Base-by-base conservation (phyloP, 2,797 vertebrate species). In the Arrhamphus sclerolepis region DNA sequence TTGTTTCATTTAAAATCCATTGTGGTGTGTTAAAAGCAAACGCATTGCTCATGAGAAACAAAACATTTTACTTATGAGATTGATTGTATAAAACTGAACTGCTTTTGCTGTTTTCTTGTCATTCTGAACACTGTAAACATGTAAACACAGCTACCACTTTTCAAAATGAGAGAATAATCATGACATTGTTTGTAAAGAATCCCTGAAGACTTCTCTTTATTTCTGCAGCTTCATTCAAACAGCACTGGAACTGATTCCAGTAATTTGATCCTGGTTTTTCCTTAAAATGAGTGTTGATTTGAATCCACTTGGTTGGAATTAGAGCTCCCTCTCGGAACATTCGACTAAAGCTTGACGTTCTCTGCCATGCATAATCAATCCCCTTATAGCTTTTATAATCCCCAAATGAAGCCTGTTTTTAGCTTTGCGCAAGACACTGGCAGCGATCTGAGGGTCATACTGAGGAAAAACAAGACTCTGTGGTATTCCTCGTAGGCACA, bases 341-440 rank as follows among this genome's bases (percentile, higher is more conserved):
- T 75, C 72, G 65, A 65, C 67, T 46, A 46, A 61, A 16, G 47
- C 18, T 59, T 43, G 53, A 65, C 68, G 62, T 72, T 84, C 46
- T 31, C 70, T 7, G 20, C 65, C 64, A 72, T 38, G 22, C n/a
- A 16, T 72, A 82, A 78, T 78, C 66, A 73, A 57, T 80, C 66
- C 72, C 31, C 8, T 52, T 22, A 8, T 68, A 56, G 46, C 39
- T 74, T 73, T 75, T 60, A 66, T 56, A 53, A 61, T 66, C 49
- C 73, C 58, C 46, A 47, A 24, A 62, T 61, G 43, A 67, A 57
- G 38, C 55, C 11, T 49, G 43, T 62, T 72, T 55, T 47, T 10
- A 48, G 40, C 46, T 64, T 62, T 63, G 62, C 65, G 60, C 63
- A 72, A 80, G 53, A 66, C 22, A 5, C 72, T 80, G 75, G 57